Base-by-base conservation (phyloP, 23 tunicate species). In the Halocynthia aurantium region DNA sequence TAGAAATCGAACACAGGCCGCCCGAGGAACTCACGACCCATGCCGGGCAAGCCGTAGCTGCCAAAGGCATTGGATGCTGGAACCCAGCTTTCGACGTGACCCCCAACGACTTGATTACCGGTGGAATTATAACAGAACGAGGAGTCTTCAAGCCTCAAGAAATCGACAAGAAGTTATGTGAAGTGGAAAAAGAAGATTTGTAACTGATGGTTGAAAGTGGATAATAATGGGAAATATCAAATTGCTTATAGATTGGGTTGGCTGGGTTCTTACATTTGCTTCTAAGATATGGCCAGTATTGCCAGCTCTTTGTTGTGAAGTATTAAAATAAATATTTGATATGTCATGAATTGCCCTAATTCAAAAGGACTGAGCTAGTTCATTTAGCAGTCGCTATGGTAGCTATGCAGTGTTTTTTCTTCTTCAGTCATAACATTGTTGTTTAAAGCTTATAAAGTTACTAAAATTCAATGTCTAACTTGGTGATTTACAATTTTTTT, bases 51-150 rank as follows among this genome's bases (percentile, higher is more conserved):
- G 70, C 65, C 76, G 66, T 93, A 31, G 98, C 98, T 13, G 81
- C 97, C 10, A 72, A 91, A 71, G 97, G 85, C 7, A 83, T 93
- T 6, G 65, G 70, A 20, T 86, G 92, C 61, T 93, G 98, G 98
- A 93, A 93, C 52, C 98, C 98, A 11, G 86, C 98, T 40, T 93
- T 93, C 75, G 98, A 93, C 53, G 93, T 93, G 53, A 86, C 98
- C 0, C 83, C 82, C 7, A 55, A 69, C 56, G 76, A 93, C 7
- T 63, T 93, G 9, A 83, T 93, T 10, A 86, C 92, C 17, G 89
- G 89, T 17, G 98, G 98, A 72, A 93, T 93, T 21, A 87, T 86
- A 17, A 93, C 98, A 6, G 98, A 93, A 61, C 54, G 67, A 6
- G 98, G 98, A 6, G 93, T 93, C n/a, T 91, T 81, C 67, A 50